phyloP scores from a whole-genome alignment of 2,888 invertebrate species.

The Steromphala cineraria region DNA sequence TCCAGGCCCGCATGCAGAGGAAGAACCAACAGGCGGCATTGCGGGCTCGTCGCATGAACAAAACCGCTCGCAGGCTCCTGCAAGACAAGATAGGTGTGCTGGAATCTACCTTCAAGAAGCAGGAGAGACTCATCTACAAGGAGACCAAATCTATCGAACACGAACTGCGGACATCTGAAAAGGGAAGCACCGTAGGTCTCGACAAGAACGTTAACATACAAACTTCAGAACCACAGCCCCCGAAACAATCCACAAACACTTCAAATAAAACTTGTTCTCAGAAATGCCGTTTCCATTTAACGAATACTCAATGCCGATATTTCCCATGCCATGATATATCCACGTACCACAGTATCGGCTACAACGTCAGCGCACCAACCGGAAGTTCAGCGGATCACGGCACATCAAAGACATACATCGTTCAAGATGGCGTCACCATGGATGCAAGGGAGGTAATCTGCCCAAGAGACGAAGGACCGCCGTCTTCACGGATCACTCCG shows the following conservation, averaged over 20 bases:
- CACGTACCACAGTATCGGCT: conserved; percentile 55
- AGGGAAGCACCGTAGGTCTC: background rate
- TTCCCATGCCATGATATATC: conserved; percentile 58
- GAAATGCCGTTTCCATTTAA: conserved; percentile 41
- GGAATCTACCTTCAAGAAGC: conserved; percentile 35
- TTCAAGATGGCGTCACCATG: background rate
- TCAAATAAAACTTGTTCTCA: background rate
- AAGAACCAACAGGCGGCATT: conserved; percentile 43
- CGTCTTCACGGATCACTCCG: conserved; percentile 29
- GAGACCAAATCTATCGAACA: conserved; percentile 43
- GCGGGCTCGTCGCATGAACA: conserved; percentile 48
- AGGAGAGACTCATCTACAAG: conserved; percentile 39
- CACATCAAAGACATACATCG: conserved; percentile 42
- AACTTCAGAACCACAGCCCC: background rate
- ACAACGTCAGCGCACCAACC: background rate
- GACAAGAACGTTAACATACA: background rate
- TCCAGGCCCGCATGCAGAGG: conserved; percentile 38
- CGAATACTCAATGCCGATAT: conserved; percentile 45
- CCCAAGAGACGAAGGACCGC: background rate
- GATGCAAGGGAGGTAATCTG: conserved; percentile 22
- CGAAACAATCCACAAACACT: background rate
- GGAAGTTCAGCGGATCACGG: background rate
- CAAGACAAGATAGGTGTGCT: conserved; percentile 35
- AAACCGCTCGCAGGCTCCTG: conserved; percentile 40
- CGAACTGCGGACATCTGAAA: conserved; percentile 34